Conservation (phyloP, 2,113 vertebrate genomes). For the Trichechus manatus region DNA sequence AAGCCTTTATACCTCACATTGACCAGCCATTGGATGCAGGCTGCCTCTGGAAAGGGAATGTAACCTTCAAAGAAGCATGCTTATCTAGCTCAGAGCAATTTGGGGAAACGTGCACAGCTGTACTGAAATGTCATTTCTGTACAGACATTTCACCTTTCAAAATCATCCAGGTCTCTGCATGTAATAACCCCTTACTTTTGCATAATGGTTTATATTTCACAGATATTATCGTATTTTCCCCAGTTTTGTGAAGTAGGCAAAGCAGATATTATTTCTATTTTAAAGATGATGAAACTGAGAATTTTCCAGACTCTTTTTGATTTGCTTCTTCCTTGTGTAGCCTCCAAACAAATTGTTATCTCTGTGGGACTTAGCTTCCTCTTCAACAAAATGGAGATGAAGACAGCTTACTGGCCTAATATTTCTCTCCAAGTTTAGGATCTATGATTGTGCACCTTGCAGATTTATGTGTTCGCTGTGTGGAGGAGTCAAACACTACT, state of each 20-base stretch:
- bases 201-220: neutral
- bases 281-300: constrained; percentile 8
- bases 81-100: neutral
- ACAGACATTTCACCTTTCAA: neutral
- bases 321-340: neutral
- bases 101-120: neutral
- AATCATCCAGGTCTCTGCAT: neutral
- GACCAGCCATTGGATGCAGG: neutral
- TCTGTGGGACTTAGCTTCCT: neutral
- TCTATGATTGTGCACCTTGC: neutral
- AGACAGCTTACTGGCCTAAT: neutral
- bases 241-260: neutral
- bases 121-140: neutral
- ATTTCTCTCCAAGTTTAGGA: neutral
- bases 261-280: neutral
- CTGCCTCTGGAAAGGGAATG: neutral
- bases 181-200: neutral
- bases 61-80: neutral
- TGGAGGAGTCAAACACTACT: neutral
- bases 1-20: neutral
- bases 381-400: neutral
- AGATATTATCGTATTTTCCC: neutral
- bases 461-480: neutral
- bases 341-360: neutral
- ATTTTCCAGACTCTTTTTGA: neutral